These are phyloP conservation scores for Gymnopithys bicolor DNA, from an alignment of 2,797 vertebrate genomes.

Conservation along the genomic window DNA sequence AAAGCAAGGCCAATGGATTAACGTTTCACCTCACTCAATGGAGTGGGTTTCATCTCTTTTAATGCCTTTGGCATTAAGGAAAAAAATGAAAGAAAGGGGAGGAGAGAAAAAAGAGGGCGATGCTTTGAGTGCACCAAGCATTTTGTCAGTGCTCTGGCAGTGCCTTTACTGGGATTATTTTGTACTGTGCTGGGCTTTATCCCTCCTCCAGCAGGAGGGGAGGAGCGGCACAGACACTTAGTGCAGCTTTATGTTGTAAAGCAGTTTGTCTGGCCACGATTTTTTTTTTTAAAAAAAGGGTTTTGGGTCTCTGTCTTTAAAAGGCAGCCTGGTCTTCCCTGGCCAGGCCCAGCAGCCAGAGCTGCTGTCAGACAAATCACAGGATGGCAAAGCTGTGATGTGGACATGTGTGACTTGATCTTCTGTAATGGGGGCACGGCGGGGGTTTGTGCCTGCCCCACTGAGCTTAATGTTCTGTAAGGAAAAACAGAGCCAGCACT, in stretches of 20 bases:
- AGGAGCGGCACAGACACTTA: conserved; percentile 43
- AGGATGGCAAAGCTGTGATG: conserved; percentile 79
- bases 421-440: conserved; percentile 81
- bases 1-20: conserved; percentile 73
- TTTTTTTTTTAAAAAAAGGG: not conserved
- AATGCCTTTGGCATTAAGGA: conserved; percentile 74
- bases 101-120: not conserved
- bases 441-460: conserved; percentile 82
- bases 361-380: conserved; percentile 81
- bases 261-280: conserved; percentile 58
- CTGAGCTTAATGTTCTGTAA: conserved; percentile 86
- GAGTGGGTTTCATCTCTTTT: conserved; percentile 75
- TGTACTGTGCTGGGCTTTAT: conserved; percentile 74
- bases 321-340: conserved; percentile 55
- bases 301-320: conserved; percentile 44
- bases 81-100: not conserved
- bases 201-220: conserved; percentile 63
- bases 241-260: conserved; percentile 64
- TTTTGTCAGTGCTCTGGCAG: conserved; percentile 67
- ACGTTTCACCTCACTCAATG: conserved; percentile 49
- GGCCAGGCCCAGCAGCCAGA: conserved; percentile 66
- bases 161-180: conserved; percentile 77
- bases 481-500: conserved; percentile 81
- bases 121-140: conserved; percentile 40
- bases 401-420: conserved; percentile 81